These are phyloP conservation scores for Andrena praecox DNA, from an alignment of 2,888 invertebrate species.

Conservation along the genomic window DNA sequence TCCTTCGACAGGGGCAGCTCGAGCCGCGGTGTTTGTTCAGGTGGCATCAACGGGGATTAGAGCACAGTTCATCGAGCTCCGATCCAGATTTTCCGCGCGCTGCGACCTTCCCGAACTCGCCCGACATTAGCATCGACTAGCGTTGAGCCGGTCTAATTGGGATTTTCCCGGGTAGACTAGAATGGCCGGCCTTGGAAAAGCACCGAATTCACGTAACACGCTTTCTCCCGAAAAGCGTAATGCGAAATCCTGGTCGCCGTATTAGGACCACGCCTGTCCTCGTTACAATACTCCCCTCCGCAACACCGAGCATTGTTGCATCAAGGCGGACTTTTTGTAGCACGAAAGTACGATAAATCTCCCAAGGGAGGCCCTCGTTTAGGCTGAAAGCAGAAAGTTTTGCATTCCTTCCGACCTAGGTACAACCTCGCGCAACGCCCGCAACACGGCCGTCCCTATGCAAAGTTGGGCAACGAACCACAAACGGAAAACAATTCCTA, in stretches of 20 bases:
- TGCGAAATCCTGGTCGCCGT: neutral
- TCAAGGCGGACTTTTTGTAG: too few species aligned
- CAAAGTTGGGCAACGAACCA: neutral
- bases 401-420: too few species aligned
- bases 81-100: slow-evolving; percentile 58
- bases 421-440: neutral
- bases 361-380: neutral
- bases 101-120: slow-evolving; percentile 50
- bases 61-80: slow-evolving; percentile 56
- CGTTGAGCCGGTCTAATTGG: slow-evolving; percentile 56
- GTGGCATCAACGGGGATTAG: slow-evolving; percentile 66
- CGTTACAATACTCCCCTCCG: neutral
- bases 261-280: neutral
- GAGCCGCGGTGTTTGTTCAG: slow-evolving; percentile 68
- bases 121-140: slow-evolving; percentile 43
- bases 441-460: neutral
- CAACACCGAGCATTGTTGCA: neutral
- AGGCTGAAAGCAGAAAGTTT: too few species aligned
- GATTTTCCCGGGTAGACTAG: slow-evolving; percentile 44
- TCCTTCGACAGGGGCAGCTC: slow-evolving; percentile 50
- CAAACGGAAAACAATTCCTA: neutral
- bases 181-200: slow-evolving; percentile 20
- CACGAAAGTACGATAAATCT: neutral
- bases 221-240: neutral
- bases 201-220: slow-evolving; percentile 36